Base-by-base conservation (phyloP, 2,888 invertebrate species). In the Yponomeuta evonymella region DNA sequence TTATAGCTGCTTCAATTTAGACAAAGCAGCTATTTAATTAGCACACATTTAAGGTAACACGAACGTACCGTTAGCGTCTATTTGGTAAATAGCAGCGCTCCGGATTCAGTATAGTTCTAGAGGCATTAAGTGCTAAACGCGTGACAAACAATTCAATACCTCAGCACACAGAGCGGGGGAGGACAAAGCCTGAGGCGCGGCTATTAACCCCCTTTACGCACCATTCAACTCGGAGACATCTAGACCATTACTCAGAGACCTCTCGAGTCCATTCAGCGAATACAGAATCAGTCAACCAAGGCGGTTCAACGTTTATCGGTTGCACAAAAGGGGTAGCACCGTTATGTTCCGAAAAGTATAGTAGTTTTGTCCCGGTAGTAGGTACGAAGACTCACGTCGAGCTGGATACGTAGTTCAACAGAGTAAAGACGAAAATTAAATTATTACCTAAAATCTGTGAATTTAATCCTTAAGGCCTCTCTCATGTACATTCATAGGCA, bases 281-380 rank as follows among this genome's bases (percentile, higher is more conserved):
- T 10, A n/a, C 67, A 23, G 43, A 43, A 48, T 67, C 65, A 48
- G 43, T 58, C 51, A 58, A 12, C n/a, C 67, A 23, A 43, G 67
- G n/a, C n/a, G 48, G 67, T n/a, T 48, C 67, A 67, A 67, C 67
- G 33, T 43, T n/a, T 15, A 67, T 15, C 36, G 43, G 67, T 48
- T 43, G 43, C 48, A 23, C 23, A 23, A 67, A 67, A n/a, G 48
- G 67, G 67, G 67, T 67, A 33, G 72, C 72, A 73, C 73, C 72
- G 71, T 80, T 80, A 79, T 76, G 74, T 77, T 76, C 79, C 77
- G 76, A 79, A 80, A 79, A 78, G 74, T 75, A 77, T 77, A 75
- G 74, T 76, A 76, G 77, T 76, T 76, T 48, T n/a, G 43, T 11
- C 15, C 51, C 15, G 15, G 51, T 15, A 51, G 15, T 15, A 58